These are phyloP conservation scores for Tromatobia lineatoria DNA, from an alignment of 2,888 invertebrate genomes.

Conservation along the genomic window DNA sequence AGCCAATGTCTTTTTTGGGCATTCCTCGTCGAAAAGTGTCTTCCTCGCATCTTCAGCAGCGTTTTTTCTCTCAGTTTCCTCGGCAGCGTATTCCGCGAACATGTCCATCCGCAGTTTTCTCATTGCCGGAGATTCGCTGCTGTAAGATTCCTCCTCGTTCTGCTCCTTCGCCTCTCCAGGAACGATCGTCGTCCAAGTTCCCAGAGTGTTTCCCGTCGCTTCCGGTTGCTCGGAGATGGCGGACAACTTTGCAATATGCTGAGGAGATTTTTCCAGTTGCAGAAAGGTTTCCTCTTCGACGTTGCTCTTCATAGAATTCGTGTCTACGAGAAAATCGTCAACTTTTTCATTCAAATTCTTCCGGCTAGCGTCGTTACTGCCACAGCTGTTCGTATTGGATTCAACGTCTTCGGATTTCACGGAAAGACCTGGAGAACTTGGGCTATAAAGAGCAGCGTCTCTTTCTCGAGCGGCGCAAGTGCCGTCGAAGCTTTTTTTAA, in stretches of 20 bases:
- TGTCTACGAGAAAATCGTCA: background rate
- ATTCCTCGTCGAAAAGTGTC: slow-evolving; percentile 32
- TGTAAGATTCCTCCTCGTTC: slow-evolving; percentile 52
- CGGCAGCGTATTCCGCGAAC: slow-evolving; percentile 75
- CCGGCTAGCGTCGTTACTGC: slow-evolving; percentile 26
- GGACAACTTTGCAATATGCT: background rate
- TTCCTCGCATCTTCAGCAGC: slow-evolving; percentile 40
- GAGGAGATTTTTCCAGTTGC: slow-evolving; percentile 31
- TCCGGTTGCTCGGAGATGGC: slow-evolving; percentile 21
- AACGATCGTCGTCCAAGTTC: slow-evolving; percentile 36
- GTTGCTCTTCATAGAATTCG: background rate
- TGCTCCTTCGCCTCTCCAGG: slow-evolving; percentile 59
- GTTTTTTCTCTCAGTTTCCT: slow-evolving; percentile 30
- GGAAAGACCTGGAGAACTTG: slow-evolving; percentile 80
- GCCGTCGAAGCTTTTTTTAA: slow-evolving; percentile 68
- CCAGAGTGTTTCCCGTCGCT: slow-evolving; percentile 38
- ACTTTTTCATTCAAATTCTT: slow-evolving; percentile 14
- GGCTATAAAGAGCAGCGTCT: slow-evolving; percentile 77
- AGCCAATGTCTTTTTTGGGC: background rate
- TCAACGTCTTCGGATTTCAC: slow-evolving; percentile 77
- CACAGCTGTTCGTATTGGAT: slow-evolving; percentile 27
- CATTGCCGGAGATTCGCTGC: slow-evolving; percentile 67
- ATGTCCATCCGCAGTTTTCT: slow-evolving; percentile 75
- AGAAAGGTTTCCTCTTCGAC: slow-evolving; percentile 23
- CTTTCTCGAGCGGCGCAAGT: slow-evolving; percentile 62